Conservation (phyloP, 2,113 vertebrate genomes). For the Onychostoma macrolepis region DNA sequence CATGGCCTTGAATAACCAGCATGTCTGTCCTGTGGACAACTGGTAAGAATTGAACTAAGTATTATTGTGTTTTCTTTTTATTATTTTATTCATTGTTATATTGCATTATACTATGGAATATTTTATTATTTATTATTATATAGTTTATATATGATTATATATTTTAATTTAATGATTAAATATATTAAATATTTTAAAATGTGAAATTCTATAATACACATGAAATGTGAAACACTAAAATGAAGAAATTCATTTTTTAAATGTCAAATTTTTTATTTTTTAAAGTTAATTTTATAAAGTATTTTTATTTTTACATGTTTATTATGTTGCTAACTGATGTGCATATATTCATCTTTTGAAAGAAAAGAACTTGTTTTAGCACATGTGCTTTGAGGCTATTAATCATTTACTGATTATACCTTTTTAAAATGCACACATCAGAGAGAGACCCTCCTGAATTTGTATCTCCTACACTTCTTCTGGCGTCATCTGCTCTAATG, state of each 20-base stretch:
- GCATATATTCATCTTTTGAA: neutral
- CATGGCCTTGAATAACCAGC: slow-evolving; percentile 90
- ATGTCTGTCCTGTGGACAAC: slow-evolving; percentile 89
- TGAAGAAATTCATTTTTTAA: too few relatives aligned
- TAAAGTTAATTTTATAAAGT: neutral
- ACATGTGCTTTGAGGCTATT: neutral
- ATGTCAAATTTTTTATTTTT: neutral
- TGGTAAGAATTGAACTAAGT: slow-evolving; percentile 72
- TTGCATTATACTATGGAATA: too few relatives aligned
- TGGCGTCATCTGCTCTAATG: neutral
- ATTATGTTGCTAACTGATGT: neutral
- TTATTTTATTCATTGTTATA: too few relatives aligned
- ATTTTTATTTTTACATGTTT: neutral
- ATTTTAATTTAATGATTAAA: too few relatives aligned
- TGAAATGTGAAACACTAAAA: too few relatives aligned
- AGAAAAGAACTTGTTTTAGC: neutral
- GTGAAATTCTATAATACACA: too few relatives aligned
- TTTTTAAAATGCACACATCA: neutral
- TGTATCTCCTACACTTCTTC: neutral
- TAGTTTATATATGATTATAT: too few relatives aligned
- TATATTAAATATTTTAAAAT: too few relatives aligned
- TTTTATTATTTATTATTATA: too few relatives aligned
- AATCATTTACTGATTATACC: neutral
- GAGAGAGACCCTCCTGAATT: neutral
- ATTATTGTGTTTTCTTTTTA: neutral